Conservation (phyloP, 2,888 invertebrate species). For the Hydrotaea cyrtoneurina region DNA sequence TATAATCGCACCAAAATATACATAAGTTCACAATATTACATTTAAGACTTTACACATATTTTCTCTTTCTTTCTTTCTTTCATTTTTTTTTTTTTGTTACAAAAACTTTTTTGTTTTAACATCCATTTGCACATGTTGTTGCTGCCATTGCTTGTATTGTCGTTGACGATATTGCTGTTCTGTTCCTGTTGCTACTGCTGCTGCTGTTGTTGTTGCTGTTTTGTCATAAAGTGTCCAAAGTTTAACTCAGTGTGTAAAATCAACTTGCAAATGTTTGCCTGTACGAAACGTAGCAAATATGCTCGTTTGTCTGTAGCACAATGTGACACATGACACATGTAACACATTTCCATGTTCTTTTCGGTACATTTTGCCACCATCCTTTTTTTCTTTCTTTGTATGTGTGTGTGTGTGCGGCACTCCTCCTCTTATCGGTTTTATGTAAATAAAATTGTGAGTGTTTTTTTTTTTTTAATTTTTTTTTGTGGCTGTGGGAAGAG, state of each 20-base stretch:
- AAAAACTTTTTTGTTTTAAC: background rate
- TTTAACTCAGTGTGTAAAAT: background rate
- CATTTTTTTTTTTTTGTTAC: background rate
- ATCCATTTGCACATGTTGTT: no score
- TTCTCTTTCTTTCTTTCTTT: no score
- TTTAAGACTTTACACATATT: background rate
- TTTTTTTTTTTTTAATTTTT: background rate
- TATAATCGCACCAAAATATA: no score
- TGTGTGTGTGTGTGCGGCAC: background rate
- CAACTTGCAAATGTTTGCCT: background rate
- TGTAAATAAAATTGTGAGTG: background rate
- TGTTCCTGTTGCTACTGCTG: background rate
- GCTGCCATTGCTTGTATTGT: no score
- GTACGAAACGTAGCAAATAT: background rate
- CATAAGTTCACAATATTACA: no score
- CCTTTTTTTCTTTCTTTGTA: background rate
- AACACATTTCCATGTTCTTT: constrained; percentile 23
- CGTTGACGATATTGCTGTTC: background rate
- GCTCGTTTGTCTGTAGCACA: background rate
- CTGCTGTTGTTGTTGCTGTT: background rate
- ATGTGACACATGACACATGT: constrained; percentile 18
- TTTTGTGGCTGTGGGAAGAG: no score
- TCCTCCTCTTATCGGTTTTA: constrained; percentile 2
- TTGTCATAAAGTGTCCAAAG: background rate
- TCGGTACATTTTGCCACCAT: background rate